Evolutionary conservation across 2,797 vertebrate species (phyloP).

Genomic region (Gymnothorax reevesii): DNA sequence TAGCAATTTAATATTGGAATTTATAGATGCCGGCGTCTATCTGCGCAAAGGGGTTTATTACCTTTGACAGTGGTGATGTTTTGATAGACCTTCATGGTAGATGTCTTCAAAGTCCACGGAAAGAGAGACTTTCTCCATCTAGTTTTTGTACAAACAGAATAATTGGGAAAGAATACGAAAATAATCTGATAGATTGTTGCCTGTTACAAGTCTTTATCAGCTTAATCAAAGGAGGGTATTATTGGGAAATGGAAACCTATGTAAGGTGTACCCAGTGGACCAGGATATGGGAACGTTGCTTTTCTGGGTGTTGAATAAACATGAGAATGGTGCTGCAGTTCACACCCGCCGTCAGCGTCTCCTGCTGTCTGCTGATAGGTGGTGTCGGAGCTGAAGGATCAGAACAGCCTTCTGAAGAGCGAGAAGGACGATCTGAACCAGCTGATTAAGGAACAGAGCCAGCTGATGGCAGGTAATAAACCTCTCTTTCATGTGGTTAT

Average conservation of each 20-base stretch:
- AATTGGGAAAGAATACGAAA: neutral
- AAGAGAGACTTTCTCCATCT: neutral
- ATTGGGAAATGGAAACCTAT: neutral
- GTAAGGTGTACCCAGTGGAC: neutral
- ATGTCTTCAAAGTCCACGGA: neutral
- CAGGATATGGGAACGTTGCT: neutral
- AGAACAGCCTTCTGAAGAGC: constrained; percentile 87
- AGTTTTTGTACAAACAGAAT: neutral
- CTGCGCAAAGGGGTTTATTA: neutral
- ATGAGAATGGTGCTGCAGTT: neutral
- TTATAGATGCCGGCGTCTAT: too few species aligned
- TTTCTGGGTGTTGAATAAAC: neutral
- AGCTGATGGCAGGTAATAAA: constrained; percentile 87
- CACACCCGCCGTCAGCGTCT: neutral
- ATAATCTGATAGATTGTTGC: neutral
- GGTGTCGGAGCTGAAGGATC: constrained; percentile 88
- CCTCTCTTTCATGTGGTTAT: neutral
- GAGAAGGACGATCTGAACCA: constrained; percentile 92
- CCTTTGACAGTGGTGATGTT: neutral
- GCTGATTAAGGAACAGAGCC: constrained; percentile 88
- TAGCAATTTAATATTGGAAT: too few species aligned
- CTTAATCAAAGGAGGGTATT: neutral
- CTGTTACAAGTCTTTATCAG: neutral
- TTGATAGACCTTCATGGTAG: neutral
- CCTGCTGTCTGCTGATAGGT: constrained; percentile 69